phyloP scores from a whole-genome alignment of 2,888 invertebrate genomes.

The Tillus elongatus region DNA sequence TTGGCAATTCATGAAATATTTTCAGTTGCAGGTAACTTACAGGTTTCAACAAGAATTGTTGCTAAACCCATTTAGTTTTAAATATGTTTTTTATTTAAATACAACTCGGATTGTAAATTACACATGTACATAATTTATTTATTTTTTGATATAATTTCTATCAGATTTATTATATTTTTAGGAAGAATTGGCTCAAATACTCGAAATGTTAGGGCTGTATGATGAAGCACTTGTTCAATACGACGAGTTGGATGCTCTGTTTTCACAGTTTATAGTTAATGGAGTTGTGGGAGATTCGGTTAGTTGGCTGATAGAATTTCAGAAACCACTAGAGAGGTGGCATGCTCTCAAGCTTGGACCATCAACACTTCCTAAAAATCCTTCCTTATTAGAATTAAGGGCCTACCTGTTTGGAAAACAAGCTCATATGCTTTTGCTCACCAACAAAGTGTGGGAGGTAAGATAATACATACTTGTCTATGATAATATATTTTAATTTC shows the following conservation, averaged over 20 bases:
- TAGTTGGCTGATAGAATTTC: conserved; percentile 72
- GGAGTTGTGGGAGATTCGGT: conserved; percentile 82
- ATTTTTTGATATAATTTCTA: too few relatives aligned
- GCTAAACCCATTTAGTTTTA: too few relatives aligned
- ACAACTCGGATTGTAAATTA: too few relatives aligned
- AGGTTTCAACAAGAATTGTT: too few relatives aligned
- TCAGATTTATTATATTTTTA: conserved; percentile 46
- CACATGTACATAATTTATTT: too few relatives aligned
- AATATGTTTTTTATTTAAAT: too few relatives aligned
- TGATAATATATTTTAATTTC: conserved; percentile 5
- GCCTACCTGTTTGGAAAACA: conserved; percentile 91
- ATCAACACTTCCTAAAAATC: conserved; percentile 53
- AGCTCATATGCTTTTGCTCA: conserved; percentile 70
- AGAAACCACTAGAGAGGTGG: conserved; percentile 71
- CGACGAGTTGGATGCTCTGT: conserved; percentile 92
- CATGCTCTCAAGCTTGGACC: conserved; percentile 66
- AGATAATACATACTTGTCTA: conserved; percentile 23
- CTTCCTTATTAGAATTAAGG: conserved; percentile 77
- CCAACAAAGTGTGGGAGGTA: conserved; percentile 74
- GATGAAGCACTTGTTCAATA: conserved; percentile 95
- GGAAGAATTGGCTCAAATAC: conserved; percentile 91
- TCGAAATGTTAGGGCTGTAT: conserved; percentile 87
- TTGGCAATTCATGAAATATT: conserved; percentile 94
- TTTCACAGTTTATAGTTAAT: conserved; percentile 92
- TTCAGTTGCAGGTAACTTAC: conserved; percentile 80